A percentile compares a stretch with the other conserved stretches of the same genome.
phyloP scores from a whole-genome alignment of 2,888 invertebrate genomes.

The Neria commutata region DNA sequence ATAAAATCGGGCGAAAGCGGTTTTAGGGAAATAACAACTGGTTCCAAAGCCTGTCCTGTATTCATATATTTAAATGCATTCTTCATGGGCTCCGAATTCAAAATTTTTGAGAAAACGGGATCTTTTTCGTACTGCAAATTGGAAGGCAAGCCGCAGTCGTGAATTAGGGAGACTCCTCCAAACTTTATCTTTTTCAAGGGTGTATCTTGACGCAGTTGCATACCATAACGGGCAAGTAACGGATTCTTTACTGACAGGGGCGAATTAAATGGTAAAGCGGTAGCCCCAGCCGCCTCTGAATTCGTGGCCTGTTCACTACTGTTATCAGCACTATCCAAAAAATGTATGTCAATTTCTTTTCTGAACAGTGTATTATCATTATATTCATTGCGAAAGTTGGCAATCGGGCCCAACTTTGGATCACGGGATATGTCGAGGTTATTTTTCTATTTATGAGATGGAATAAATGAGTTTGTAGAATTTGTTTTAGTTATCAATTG shows the following conservation, averaged over 20 bases:
- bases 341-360: constrained; percentile 64
- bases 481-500: too few relatives aligned
- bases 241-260: constrained; percentile 54
- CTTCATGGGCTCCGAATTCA: constrained; percentile 54
- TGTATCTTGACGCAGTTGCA: constrained; percentile 58
- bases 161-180: constrained; percentile 49
- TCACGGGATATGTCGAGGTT: constrained; percentile 66
- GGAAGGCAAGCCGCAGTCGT: constrained; percentile 53
- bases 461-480: not conserved
- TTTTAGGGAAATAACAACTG: constrained; percentile 32
- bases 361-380: constrained; percentile 65
- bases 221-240: constrained; percentile 45
- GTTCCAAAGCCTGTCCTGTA: constrained; percentile 26
- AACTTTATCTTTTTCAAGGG: constrained; percentile 59
- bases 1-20: constrained; percentile 54
- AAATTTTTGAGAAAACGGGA: constrained; percentile 53
- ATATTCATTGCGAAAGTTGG: constrained; percentile 68
- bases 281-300: constrained; percentile 31
- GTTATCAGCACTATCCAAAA: constrained; percentile 3
- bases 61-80: constrained; percentile 44
- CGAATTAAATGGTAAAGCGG: constrained; percentile 49
- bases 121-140: constrained; percentile 57
- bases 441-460: constrained; percentile 59
- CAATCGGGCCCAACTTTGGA: constrained; percentile 66
- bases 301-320: constrained; percentile 27